A percentile compares a stretch with the other conserved stretches of the same genome.
phyloP scores from a whole-genome alignment of 2,888 invertebrate species.

The Chloromyia formosa region DNA sequence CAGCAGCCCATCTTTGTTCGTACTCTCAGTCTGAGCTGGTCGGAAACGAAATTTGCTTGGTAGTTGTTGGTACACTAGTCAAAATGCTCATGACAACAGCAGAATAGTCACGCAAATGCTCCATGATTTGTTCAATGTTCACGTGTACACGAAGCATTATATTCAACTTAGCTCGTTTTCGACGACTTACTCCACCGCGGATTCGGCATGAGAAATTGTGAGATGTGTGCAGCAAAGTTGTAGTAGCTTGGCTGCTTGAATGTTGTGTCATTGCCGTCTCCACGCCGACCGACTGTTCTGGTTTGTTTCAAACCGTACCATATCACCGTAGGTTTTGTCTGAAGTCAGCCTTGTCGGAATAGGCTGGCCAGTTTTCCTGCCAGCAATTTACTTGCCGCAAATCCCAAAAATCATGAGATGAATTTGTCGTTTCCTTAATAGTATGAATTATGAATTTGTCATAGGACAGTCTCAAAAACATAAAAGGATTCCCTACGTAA shows the following conservation, averaged over 20 bases:
- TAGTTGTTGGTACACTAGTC: too few relatives aligned
- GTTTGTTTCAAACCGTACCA: not conserved
- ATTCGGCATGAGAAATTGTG: not conserved
- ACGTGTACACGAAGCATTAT: not conserved
- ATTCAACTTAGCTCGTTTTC: not conserved
- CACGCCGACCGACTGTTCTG: too few relatives aligned
- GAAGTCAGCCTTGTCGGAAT: slow-evolving; percentile 2
- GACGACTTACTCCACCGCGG: not conserved
- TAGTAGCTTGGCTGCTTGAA: not conserved
- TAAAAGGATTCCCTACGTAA: not conserved
- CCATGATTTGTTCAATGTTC: too few relatives aligned
- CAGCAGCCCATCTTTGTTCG: too few relatives aligned
- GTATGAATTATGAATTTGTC: not conserved
- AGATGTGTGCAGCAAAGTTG: not conserved
- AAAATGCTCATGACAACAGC: too few relatives aligned
- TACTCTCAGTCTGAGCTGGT: too few relatives aligned
- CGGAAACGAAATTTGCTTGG: too few relatives aligned
- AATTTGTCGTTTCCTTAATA: slow-evolving; percentile 1
- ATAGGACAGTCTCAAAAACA: not conserved
- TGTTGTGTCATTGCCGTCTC: not conserved
- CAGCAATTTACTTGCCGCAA: not conserved
- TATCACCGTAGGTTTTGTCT: not conserved
- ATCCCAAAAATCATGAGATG: not conserved
- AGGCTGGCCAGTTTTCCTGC: slow-evolving; percentile 15
- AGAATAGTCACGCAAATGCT: too few relatives aligned